A percentile compares a stretch with the other conserved stretches of the same genome.
Evolutionary conservation across 2,797 vertebrate genomes (phyloP).

Genomic region (Pangasius krempfi): DNA sequence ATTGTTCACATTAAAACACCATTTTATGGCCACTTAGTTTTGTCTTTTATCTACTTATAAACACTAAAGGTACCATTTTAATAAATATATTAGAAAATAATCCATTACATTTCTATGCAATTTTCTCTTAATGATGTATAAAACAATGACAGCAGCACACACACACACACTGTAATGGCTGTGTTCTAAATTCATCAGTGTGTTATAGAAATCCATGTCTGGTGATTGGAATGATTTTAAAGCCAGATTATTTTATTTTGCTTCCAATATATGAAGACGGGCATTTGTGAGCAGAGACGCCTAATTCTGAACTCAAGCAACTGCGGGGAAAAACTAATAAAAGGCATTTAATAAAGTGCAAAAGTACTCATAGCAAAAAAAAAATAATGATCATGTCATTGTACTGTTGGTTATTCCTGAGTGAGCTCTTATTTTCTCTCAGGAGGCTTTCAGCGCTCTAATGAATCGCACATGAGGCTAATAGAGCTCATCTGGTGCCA

Average conservation of each 20-base stretch:
- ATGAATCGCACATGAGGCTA: slow-evolving; percentile 32
- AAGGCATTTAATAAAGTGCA: background rate
- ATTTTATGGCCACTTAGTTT: background rate
- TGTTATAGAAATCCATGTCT: background rate
- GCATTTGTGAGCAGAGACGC: background rate
- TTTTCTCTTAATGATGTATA: background rate
- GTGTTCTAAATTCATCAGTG: background rate
- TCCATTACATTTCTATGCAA: background rate
- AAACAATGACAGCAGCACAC: background rate
- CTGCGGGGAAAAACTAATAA: background rate
- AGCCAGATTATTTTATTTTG: slow-evolving; percentile 4
- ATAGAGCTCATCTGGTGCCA: slow-evolving; percentile 34
- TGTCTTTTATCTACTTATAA: background rate
- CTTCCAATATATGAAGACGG: background rate
- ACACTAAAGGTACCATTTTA: background rate
- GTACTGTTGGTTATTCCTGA: slow-evolving; percentile 11
- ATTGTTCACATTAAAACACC: background rate
- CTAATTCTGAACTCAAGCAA: background rate
- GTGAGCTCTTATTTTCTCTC: slow-evolving; percentile 22
- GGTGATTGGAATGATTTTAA: background rate
- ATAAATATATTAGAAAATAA: background rate
- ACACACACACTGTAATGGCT: background rate
- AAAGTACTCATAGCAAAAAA: background rate
- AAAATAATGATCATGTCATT: background rate
- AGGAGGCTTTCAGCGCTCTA: slow-evolving; percentile 30